phyloP scores from a whole-genome alignment of 1,140 invertebrate genomes.

The Apis dorsata region DNA sequence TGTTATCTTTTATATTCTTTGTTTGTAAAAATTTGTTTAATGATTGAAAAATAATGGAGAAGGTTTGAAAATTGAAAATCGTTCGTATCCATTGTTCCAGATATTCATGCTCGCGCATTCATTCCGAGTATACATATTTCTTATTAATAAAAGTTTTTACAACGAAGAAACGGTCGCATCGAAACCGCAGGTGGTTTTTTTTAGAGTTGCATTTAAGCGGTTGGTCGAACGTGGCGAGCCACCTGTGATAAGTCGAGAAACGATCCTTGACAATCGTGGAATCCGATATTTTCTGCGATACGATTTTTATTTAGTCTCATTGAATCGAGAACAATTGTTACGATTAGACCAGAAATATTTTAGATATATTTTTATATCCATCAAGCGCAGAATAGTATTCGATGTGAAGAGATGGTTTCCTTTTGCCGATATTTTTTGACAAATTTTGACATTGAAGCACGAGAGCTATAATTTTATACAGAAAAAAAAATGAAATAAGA shows the following conservation, averaged over 20 bases:
- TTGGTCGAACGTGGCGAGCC: not conserved
- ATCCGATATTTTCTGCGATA: not conserved
- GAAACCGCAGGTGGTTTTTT: not conserved
- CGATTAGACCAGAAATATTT: constrained; percentile 41
- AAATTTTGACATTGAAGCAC: not conserved
- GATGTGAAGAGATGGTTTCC: not conserved
- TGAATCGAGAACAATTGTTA: constrained; percentile 12
- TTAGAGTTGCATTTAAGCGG: not conserved
- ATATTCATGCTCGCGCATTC: not conserved
- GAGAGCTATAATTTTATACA: not conserved
- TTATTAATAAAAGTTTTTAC: not conserved
- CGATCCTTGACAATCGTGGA: not conserved
- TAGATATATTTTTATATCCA: constrained; percentile 4
- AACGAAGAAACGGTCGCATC: not conserved
- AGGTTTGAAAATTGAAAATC: too few relatives aligned
- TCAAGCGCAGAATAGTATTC: constrained; percentile 12
- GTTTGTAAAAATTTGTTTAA: too few relatives aligned
- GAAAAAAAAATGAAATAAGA: not conserved
- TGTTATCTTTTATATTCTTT: too few relatives aligned
- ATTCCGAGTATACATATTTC: not conserved
- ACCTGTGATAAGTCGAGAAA: too few relatives aligned
- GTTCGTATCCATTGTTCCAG: too few relatives aligned
- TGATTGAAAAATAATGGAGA: too few relatives aligned
- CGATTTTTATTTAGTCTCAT: not conserved
- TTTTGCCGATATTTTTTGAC: too few relatives aligned